phyloP scores from a whole-genome alignment of 2,888 invertebrate species.

The Athripsodes cinereus region DNA sequence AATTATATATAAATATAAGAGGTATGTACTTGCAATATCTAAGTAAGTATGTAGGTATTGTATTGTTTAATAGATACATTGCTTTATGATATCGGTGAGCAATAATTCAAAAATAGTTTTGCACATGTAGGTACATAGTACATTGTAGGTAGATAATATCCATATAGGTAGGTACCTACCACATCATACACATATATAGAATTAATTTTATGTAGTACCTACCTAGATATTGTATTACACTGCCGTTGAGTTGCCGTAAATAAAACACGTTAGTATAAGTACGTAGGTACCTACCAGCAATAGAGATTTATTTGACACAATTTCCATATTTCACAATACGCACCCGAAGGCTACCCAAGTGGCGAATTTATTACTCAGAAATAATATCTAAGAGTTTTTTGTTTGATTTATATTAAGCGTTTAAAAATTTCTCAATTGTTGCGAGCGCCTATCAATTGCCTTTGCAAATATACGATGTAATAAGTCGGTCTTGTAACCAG shows the following conservation, averaged over 20 bases:
- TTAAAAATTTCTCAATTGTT: slow-evolving; percentile 6
- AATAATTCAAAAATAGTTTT: too few relatives aligned
- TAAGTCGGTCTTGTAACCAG: slow-evolving; percentile 5
- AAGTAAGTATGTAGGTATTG: too few relatives aligned
- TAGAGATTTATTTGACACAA: neutral
- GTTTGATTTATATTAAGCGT: neutral
- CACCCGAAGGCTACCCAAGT: neutral
- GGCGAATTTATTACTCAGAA: neutral
- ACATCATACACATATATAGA: too few relatives aligned
- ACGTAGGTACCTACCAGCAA: neutral
- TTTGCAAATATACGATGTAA: slow-evolving; percentile 12
- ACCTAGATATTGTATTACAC: neutral
- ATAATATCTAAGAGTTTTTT: neutral
- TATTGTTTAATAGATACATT: too few relatives aligned
- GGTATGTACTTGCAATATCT: too few relatives aligned
- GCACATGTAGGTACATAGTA: too few relatives aligned
- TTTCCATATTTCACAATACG: neutral
- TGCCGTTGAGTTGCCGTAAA: too few relatives aligned
- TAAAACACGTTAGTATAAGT: neutral
- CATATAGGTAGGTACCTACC: too few relatives aligned
- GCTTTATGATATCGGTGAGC: too few relatives aligned
- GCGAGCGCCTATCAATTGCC: slow-evolving; percentile 16
- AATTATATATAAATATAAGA: too few relatives aligned
- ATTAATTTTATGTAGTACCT: neutral
- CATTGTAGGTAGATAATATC: too few relatives aligned